phyloP scores from a whole-genome alignment of 2,113 vertebrate genomes.

The Myiopsitta monachus region DNA sequence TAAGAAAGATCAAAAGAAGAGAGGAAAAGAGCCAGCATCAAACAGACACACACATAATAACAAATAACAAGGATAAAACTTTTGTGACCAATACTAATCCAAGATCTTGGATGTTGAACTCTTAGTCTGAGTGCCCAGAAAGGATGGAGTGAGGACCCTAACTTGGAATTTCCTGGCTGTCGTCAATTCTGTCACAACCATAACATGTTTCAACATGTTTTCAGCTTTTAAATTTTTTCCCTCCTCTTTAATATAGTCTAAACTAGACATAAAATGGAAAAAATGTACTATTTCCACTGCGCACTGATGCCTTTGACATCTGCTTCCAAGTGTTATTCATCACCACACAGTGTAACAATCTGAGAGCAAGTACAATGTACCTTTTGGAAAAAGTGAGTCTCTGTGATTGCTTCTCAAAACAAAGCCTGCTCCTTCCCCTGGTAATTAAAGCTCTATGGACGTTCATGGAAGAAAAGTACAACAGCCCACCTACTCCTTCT shows the following conservation, averaged over 20 bases:
- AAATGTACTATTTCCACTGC: slow-evolving; percentile 71
- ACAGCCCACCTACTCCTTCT: slow-evolving; percentile 43
- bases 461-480: neutral
- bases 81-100: slow-evolving; percentile 7
- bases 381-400: slow-evolving; percentile 76
- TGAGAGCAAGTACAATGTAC: slow-evolving; percentile 66
- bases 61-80: slow-evolving; percentile 4
- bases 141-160: slow-evolving; percentile 48
- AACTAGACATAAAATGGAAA: slow-evolving; percentile 74
- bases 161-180: slow-evolving; percentile 63
- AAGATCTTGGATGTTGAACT: slow-evolving; percentile 12
- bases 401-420: slow-evolving; percentile 52
- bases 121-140: slow-evolving; percentile 28
- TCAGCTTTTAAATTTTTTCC: slow-evolving; percentile 57
- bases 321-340: slow-evolving; percentile 80
- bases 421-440: slow-evolving; percentile 53
- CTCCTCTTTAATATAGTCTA: slow-evolving; percentile 67
- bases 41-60: neutral
- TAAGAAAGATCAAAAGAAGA: slow-evolving; percentile 34
- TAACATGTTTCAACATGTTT: slow-evolving; percentile 67
- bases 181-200: slow-evolving; percentile 43
- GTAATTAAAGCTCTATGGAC: neutral
- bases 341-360: slow-evolving; percentile 63
- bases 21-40: slow-evolving; percentile 9
- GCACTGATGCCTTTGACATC: slow-evolving; percentile 70